phyloP scores from a whole-genome alignment of 2,797 vertebrate species.

The Lagorchestes hirsutus region DNA sequence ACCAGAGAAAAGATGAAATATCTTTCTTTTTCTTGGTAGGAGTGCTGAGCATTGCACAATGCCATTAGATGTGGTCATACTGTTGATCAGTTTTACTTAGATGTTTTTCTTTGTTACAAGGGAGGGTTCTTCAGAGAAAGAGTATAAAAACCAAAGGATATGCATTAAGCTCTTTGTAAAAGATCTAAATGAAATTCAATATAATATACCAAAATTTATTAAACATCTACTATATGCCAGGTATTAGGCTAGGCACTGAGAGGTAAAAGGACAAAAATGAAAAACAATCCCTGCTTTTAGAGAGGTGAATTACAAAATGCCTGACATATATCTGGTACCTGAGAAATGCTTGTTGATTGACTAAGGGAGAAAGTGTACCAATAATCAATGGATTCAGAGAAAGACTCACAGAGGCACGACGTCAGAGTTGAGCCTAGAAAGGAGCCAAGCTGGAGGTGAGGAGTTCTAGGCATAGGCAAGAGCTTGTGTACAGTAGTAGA shows the following conservation, averaged over 20 bases:
- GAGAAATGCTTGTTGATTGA: not conserved
- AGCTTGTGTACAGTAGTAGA: not conserved
- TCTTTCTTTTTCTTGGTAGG: not conserved
- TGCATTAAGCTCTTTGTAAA: not conserved
- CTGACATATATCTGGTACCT: not conserved
- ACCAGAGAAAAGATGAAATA: not conserved
- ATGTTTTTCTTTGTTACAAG: not conserved
- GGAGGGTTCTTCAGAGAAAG: not conserved
- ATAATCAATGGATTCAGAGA: not conserved
- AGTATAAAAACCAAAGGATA: not conserved
- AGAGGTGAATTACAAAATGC: not conserved
- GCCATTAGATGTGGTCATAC: not conserved
- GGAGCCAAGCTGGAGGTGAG: not conserved
- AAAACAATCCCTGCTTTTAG: not conserved
- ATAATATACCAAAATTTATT: not conserved
- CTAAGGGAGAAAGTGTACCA: not conserved
- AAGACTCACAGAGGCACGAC: not conserved
- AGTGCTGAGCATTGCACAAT: not conserved
- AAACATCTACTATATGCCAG: not conserved
- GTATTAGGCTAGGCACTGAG: not conserved
- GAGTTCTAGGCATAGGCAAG: not conserved
- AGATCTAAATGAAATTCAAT: not conserved
- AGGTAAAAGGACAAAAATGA: not conserved
- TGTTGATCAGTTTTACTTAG: not conserved
- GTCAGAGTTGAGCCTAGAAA: not conserved